Conservation (phyloP, 2,797 vertebrate species). For the Sebastes hubbsi region DNA sequence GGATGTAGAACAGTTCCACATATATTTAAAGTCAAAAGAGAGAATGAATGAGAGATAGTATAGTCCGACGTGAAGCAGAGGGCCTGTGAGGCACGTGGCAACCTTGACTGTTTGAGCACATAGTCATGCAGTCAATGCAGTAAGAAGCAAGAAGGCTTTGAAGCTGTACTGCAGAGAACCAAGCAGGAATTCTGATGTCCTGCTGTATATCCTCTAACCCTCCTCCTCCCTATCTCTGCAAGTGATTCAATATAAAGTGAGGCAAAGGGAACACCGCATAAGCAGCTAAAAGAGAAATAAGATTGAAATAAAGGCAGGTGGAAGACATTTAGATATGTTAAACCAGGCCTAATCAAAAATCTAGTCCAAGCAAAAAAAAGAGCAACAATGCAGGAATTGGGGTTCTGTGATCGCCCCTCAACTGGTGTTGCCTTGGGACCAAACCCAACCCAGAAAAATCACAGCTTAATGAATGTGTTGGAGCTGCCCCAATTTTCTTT, state of each 20-base stretch:
- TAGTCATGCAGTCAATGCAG: conserved; percentile 79
- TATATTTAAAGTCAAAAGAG: conserved; percentile 8
- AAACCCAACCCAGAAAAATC: conserved; percentile 72
- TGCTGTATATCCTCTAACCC: conserved; percentile 65
- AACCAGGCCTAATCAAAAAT: conserved; percentile 21
- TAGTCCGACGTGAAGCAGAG: conserved; percentile 6
- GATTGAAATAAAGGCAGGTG: background rate
- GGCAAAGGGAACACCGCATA: conserved; percentile 1
- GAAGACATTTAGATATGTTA: background rate
- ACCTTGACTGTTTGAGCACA: conserved; percentile 61
- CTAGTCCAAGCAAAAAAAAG: conserved; percentile 53
- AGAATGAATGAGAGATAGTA: background rate
- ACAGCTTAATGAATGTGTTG: conserved; percentile 64
- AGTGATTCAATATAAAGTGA: conserved; percentile 28
- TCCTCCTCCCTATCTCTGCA: conserved; percentile 16
- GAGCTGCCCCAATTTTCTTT: conserved; percentile 63
- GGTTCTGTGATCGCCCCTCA: conserved; percentile 57
- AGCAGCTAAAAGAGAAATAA: background rate
- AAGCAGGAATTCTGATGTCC: conserved; percentile 88
- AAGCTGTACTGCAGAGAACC: conserved; percentile 84
- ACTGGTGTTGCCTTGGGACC: conserved; percentile 75
- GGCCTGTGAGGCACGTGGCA: conserved; percentile 34
- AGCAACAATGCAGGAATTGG: conserved; percentile 49
- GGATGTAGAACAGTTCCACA: background rate
- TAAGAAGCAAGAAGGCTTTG: conserved; percentile 82